A percentile compares a stretch with the other conserved stretches of the same genome.
Conservation (phyloP, 2,113 vertebrate species). For the Willisornis vidua region DNA sequence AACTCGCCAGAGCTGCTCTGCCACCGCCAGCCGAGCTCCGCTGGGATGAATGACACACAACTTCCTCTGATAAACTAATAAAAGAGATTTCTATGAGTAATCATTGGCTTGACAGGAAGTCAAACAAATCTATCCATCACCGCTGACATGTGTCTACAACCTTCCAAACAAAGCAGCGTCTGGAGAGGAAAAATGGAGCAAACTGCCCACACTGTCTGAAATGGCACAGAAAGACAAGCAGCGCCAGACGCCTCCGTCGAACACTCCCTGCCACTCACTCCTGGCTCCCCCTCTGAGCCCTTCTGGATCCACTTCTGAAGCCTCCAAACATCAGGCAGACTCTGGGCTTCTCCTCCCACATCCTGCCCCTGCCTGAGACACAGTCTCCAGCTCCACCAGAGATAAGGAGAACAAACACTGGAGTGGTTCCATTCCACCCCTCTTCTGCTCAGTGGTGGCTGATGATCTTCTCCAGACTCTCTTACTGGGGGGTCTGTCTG, state of each 20-base stretch:
- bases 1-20: neutral
- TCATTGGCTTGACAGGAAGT: slow-evolving; percentile 73
- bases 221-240: slow-evolving; percentile 22
- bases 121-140: slow-evolving; percentile 73
- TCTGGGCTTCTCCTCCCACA: neutral
- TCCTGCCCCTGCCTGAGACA: neutral
- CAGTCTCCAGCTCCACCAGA: neutral
- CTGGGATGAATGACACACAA: slow-evolving; percentile 63
- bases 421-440: neutral
- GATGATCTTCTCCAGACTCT: neutral
- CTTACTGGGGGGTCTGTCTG: neutral
- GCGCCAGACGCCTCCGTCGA: neutral
- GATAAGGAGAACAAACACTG: neutral
- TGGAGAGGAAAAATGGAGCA: slow-evolving; percentile 27
- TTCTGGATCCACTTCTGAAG: neutral
- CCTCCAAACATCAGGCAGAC: neutral
- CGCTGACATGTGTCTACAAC: slow-evolving; percentile 64
- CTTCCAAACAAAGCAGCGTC: slow-evolving; percentile 46
- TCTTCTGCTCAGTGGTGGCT: neutral
- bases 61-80: slow-evolving; percentile 73
- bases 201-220: slow-evolving; percentile 45
- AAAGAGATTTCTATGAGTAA: slow-evolving; percentile 71
- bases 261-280: neutral
- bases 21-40: slow-evolving; percentile 25
- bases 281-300: neutral